These are phyloP conservation scores for Troides helena DNA, from an alignment of 2,888 invertebrate species.

Conservation along the genomic window DNA sequence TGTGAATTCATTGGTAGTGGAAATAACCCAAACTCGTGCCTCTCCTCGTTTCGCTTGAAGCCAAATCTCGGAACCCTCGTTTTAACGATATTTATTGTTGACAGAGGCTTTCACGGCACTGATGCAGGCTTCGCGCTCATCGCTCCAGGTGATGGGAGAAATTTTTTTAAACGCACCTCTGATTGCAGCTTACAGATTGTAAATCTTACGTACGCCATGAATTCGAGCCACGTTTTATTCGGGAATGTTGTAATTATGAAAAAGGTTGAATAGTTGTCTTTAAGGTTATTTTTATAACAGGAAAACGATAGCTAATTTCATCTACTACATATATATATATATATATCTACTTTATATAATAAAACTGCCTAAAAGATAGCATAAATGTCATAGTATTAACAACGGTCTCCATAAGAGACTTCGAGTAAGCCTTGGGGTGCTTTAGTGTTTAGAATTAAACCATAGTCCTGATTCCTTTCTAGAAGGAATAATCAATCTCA, in stretches of 20 bases:
- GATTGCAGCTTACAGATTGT: slow-evolving; percentile 32
- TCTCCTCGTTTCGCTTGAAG: slow-evolving; percentile 47
- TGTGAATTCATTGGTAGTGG: too few species aligned
- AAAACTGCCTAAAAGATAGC: too few species aligned
- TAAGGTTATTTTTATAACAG: too few species aligned
- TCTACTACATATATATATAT: too few species aligned
- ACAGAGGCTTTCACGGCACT: slow-evolving; percentile 41
- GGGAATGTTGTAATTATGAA: background rate
- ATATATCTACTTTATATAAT: too few species aligned
- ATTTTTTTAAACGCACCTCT: slow-evolving; percentile 33
- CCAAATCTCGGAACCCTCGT: slow-evolving; percentile 45
- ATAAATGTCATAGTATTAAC: too few species aligned
- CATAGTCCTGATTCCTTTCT: too few species aligned
- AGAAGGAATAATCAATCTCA: too few species aligned
- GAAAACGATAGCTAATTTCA: too few species aligned
- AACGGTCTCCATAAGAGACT: too few species aligned
- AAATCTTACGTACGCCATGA: slow-evolving; percentile 30
- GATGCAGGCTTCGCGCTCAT: slow-evolving; percentile 46
- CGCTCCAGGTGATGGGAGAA: slow-evolving; percentile 39
- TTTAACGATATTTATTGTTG: slow-evolving; percentile 49
- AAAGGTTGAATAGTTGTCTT: background rate
- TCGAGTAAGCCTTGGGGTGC: too few species aligned
- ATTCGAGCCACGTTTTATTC: background rate
- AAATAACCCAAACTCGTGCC: slow-evolving; percentile 5
- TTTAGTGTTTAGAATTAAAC: too few species aligned